Evolutionary conservation across 2,113 vertebrate genomes (phyloP).

Genomic region (Semicossyphus pulcher): DNA sequence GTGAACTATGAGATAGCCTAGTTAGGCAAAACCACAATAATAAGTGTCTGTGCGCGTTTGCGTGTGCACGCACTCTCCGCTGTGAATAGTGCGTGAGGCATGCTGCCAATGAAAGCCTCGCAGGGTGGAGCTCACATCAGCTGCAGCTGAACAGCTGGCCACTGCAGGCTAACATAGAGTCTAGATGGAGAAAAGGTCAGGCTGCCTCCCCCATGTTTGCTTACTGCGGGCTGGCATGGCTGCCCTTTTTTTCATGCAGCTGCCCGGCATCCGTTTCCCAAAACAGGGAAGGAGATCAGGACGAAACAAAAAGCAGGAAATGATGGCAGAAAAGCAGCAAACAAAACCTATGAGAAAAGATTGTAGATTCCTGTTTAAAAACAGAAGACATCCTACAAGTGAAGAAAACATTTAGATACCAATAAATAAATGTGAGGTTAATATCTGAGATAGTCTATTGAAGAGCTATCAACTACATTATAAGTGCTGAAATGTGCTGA

Average conservation of each 20-base stretch:
- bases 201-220: conserved; percentile 57
- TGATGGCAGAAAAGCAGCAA: conserved; percentile 1
- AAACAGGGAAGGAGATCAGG: conserved; percentile 37
- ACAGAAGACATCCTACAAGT: not conserved
- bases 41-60: not conserved
- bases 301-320: conserved; percentile 48
- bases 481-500: too few relatives aligned
- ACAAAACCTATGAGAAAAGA: conserved; percentile 17
- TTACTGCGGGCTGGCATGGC: conserved; percentile 59
- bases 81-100: conserved; percentile 50
- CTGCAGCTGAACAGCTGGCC: conserved; percentile 77
- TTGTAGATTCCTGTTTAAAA: not conserved
- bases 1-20: conserved; percentile 41
- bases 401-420: not conserved
- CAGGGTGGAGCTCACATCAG: conserved; percentile 77
- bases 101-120: conserved; percentile 72
- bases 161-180: conserved; percentile 51
- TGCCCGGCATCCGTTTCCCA: conserved; percentile 8
- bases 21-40: conserved; percentile 55
- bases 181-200: conserved; percentile 56
- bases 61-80: conserved; percentile 5
- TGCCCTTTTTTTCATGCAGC: conserved; percentile 35
- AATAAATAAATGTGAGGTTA: not conserved
- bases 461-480: too few relatives aligned
- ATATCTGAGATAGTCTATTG: too few relatives aligned